A percentile compares a stretch with the other conserved stretches of the same genome.
Evolutionary conservation across 2,113 vertebrate genomes (phyloP).

Genomic region (Chroicocephalus ridibundus): DNA sequence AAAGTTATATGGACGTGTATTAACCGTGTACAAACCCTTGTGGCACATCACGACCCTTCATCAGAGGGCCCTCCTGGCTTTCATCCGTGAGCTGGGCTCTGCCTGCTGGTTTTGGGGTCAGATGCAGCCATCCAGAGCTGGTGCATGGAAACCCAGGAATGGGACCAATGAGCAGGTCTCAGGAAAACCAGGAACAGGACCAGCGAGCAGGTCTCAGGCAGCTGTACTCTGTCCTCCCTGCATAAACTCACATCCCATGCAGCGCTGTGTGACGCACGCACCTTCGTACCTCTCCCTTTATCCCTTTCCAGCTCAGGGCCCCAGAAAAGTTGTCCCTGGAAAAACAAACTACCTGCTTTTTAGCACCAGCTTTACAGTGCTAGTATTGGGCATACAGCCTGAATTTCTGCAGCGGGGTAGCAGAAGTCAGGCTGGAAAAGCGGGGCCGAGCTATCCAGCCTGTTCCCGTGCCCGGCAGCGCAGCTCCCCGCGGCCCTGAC

Average conservation of each 20-base stretch:
- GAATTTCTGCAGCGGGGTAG: accelerated
- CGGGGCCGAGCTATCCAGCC: accelerated
- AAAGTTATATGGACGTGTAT: accelerated
- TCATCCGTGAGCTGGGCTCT: neutral
- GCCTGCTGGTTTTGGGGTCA: too few relatives aligned
- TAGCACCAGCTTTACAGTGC: accelerated
- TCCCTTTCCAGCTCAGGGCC: neutral
- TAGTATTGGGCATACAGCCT: accelerated
- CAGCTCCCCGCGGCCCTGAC: neutral
- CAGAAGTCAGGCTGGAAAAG: neutral
- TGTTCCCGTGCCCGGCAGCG: accelerated
- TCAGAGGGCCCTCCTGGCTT: neutral
- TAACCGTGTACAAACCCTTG: accelerated
- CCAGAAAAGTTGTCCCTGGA: neutral
- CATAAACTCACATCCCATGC: accelerated
- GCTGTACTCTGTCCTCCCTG: neutral
- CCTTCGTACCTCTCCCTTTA: accelerated
- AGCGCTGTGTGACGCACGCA: neutral
- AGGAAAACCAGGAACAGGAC: neutral
- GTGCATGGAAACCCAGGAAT: neutral
- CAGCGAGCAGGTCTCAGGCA: neutral
- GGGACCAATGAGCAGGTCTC: neutral
- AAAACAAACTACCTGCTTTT: neutral
- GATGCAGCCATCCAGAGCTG: neutral
- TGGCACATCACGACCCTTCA: accelerated